Conservation (phyloP, 2,888 invertebrate species). For the Andrena praecox region DNA sequence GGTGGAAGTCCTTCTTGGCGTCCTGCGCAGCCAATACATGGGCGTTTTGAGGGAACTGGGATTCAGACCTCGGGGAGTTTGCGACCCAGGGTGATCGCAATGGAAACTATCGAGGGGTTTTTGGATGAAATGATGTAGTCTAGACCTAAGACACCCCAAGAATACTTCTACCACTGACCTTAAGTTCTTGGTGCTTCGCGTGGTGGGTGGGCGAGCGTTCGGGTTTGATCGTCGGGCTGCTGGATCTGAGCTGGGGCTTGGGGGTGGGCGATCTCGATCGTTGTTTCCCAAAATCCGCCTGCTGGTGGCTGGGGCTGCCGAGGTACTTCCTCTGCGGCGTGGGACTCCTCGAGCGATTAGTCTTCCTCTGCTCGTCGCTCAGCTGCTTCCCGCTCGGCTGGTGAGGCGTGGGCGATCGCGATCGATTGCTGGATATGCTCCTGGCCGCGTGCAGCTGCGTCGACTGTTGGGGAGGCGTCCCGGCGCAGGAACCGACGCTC, state of each 20-base stretch:
- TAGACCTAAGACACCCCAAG: not conserved
- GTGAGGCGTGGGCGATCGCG: constrained; percentile 86
- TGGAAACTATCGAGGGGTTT: no score
- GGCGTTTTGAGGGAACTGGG: not conserved
- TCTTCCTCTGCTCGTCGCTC: constrained; percentile 63
- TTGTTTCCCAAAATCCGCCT: constrained; percentile 72
- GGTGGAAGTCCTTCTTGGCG: constrained; percentile 78
- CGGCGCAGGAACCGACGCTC: constrained; percentile 84
- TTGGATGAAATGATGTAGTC: not conserved
- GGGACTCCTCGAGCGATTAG: constrained; percentile 86
- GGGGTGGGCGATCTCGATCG: constrained; percentile 84
- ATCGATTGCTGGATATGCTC: constrained; percentile 84
- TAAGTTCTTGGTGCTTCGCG: constrained; percentile 74
- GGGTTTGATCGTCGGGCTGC: constrained; percentile 75
- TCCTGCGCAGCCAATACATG: constrained; percentile 68
- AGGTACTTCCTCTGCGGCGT: constrained; percentile 86
- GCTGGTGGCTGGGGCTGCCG: constrained; percentile 79
- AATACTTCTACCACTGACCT: constrained; percentile 65
- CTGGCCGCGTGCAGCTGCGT: constrained; percentile 81
- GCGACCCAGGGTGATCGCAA: no score
- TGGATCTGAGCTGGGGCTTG: constrained; percentile 81
- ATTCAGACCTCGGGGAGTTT: no score
- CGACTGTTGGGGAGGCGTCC: constrained; percentile 74
- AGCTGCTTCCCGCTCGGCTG: constrained; percentile 55
- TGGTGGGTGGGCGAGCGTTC: constrained; percentile 76